Percentiles rank a stretch among this genome's conserved stretches.
phyloP scores from a whole-genome alignment of 2,113 vertebrate genomes.

The Mormyrus lacerda region DNA sequence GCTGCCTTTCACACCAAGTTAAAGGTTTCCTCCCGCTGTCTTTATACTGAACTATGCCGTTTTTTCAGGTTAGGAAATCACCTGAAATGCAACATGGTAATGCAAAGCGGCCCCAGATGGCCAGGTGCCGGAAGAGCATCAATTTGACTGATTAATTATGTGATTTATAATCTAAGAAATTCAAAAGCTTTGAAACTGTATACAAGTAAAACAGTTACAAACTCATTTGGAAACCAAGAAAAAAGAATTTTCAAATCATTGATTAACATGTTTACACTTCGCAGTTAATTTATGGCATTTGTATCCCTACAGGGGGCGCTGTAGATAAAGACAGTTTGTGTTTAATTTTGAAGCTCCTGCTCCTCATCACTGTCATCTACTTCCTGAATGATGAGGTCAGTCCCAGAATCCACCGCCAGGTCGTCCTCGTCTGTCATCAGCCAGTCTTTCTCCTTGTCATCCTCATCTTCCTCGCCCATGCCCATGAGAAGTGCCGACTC shows the following conservation, averaged over 20 bases:
- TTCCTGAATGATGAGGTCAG: slow-evolving; percentile 87
- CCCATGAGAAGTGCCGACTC: slow-evolving; percentile 66
- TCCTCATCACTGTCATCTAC: slow-evolving; percentile 93
- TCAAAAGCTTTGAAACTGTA: background rate
- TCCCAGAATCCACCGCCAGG: slow-evolving; percentile 84
- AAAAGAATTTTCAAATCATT: background rate
- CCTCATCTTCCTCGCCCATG: slow-evolving; percentile 70
- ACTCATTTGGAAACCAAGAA: background rate
- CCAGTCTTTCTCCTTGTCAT: slow-evolving; percentile 69
- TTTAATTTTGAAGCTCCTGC: slow-evolving; percentile 64
- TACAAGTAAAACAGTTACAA: background rate
- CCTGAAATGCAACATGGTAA: background rate
- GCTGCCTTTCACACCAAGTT: background rate
- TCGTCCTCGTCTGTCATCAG: slow-evolving; percentile 74
- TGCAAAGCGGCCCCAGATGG: background rate
- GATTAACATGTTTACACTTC: background rate
- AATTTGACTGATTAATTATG: background rate
- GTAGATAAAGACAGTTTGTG: slow-evolving; percentile 37
- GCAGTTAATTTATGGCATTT: background rate
- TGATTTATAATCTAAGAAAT: background rate
- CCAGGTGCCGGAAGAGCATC: background rate
- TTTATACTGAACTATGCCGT: background rate
- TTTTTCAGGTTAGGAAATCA: background rate
- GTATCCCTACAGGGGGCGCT: background rate
- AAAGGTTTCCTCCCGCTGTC: background rate